A percentile compares a stretch with the other conserved stretches of the same genome.
These are phyloP conservation scores for Stenoptilia bipunctidactyla DNA, from an alignment of 2,888 invertebrate species.

Conservation along the genomic window DNA sequence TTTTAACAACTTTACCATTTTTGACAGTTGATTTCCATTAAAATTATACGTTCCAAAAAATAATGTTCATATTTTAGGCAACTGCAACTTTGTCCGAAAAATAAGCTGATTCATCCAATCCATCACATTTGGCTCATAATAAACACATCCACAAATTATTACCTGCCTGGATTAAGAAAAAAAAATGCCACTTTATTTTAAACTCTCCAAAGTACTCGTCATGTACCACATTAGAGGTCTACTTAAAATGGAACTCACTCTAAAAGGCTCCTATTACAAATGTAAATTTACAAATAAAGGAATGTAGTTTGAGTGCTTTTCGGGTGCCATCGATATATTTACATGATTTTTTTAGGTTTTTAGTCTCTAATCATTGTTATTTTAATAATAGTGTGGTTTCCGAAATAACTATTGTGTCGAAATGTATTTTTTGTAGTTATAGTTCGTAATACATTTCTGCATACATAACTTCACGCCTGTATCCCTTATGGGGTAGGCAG, in stretches of 20 bases:
- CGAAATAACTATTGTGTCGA: neutral
- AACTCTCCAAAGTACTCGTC: neutral
- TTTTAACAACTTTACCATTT: too few species aligned
- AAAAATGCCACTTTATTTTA: neutral
- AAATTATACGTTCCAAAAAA: too few species aligned
- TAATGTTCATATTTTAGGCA: too few species aligned
- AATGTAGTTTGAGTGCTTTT: constrained; percentile 56
- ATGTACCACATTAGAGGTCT: constrained; percentile 15
- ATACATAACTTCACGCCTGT: too few species aligned
- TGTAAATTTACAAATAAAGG: constrained; percentile 46
- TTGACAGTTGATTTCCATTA: too few species aligned
- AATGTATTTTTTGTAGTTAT: too few species aligned
- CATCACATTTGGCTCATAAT: constrained; percentile 58
- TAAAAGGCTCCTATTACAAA: constrained; percentile 48
- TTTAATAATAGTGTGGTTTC: constrained; percentile 2
- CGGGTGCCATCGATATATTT: constrained; percentile 61
- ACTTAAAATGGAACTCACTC: constrained; percentile 21
- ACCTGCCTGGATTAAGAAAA: constrained; percentile 40
- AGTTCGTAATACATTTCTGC: too few species aligned
- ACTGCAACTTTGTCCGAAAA: too few species aligned
- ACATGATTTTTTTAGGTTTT: constrained; percentile 38
- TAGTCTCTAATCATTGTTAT: constrained; percentile 17
- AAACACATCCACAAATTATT: constrained; percentile 54
- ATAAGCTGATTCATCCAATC: constrained; percentile 53
- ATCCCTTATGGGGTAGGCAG: too few species aligned